These are phyloP conservation scores for Saguinus midas DNA, from an alignment of 2,113 vertebrate genomes.

Conservation along the genomic window DNA sequence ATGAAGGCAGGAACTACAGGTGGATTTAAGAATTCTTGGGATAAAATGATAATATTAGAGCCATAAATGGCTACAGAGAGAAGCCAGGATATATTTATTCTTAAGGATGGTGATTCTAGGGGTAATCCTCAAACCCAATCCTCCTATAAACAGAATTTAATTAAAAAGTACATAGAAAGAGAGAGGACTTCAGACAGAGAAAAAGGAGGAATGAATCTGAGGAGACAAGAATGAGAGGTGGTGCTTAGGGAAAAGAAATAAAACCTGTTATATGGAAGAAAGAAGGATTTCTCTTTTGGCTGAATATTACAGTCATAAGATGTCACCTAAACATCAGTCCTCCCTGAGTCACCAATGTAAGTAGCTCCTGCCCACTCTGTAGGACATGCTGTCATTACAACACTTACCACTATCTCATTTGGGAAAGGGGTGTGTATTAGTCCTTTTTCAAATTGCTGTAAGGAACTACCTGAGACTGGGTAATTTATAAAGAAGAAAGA, in stretches of 20 bases:
- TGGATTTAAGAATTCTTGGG: background rate
- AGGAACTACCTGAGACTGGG: no score
- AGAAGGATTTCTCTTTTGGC: background rate
- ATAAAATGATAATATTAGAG: background rate
- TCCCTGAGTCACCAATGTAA: background rate
- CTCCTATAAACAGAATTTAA: background rate
- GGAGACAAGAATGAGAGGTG: background rate
- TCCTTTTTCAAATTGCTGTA: no score
- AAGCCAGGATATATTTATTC: background rate
- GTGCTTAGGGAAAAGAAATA: background rate
- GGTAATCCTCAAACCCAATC: background rate
- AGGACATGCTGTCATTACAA: fast-evolving
- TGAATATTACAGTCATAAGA: fast-evolving
- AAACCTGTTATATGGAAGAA: no score
- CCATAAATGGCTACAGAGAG: background rate
- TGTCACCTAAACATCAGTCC: background rate
- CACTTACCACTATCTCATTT: background rate
- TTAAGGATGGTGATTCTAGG: background rate
- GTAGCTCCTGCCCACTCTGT: background rate
- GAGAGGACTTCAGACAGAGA: background rate
- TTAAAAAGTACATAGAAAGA: background rate
- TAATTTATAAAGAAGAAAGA: no score
- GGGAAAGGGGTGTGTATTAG: no score
- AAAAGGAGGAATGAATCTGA: no score
- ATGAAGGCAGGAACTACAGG: background rate